Conservation (phyloP, 1,140 invertebrate genomes). For the Asobara japonica region DNA sequence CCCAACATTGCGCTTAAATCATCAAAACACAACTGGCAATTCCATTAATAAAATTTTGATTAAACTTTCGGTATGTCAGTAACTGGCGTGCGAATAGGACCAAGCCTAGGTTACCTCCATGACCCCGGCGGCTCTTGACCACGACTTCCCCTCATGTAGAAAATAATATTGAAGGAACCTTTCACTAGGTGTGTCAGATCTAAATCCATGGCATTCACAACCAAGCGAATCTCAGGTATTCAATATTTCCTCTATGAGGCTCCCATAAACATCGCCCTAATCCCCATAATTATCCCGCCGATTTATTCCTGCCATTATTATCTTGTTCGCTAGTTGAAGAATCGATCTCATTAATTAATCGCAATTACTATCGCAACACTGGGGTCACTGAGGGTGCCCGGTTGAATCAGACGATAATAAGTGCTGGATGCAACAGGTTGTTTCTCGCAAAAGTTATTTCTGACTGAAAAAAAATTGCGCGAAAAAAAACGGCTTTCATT, state of each 20-base stretch:
- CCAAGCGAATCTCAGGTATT: background rate
- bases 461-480: background rate
- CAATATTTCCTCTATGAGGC: constrained; percentile 2
- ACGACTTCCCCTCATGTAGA: background rate
- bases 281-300: constrained; percentile 35
- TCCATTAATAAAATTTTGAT: background rate
- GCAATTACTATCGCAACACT: background rate
- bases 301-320: constrained; percentile 35
- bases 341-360: constrained; percentile 21
- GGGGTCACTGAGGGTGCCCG: background rate
- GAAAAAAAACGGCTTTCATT: background rate
- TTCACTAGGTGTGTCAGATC: constrained; percentile 42
- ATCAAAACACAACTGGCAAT: background rate
- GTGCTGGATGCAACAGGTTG: constrained; percentile 2
- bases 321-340: background rate
- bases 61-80: background rate
- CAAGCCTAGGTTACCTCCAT: constrained; percentile 32
- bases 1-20: background rate
- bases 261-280: constrained; percentile 34
- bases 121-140: constrained; percentile 36
- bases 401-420: background rate
- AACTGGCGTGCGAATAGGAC: constrained; percentile 33
- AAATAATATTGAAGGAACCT: constrained; percentile 28
- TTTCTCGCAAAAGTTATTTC: background rate
- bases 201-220: constrained; percentile 25